Evolutionary conservation across 2,113 vertebrate genomes (phyloP), one percentile per base, ranked within the genome.

Genomic region (Corythoichthys intestinalis): DNA sequence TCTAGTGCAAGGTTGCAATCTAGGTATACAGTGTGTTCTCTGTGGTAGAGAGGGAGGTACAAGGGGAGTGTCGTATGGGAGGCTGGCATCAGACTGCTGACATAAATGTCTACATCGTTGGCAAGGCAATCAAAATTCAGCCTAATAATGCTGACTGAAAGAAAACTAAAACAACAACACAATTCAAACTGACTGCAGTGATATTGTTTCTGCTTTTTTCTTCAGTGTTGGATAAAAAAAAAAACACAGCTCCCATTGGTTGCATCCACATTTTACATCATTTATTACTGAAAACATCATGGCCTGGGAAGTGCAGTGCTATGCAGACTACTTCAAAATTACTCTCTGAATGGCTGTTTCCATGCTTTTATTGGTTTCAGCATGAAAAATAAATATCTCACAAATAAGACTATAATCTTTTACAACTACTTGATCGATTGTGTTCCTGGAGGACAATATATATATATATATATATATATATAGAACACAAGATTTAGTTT

Each of bases 81-180:
- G 34, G 39, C 75, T n/a, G 69, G 79, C 53, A 28, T 53, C 77
- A 75, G 83, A 87, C 70, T 88, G 80, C 85, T 90, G 86, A 88
- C 87, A 88, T 75, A 79, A 63, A 70, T 46, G 69, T 75, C 78
- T 49, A 79, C 77, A 66, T 70, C 67, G 69, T 80, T 73, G 67
- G 75, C 74, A 63, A 86, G 69, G 67, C 76, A 68, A 75, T 83
- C 69, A 77, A 85, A 91, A 92, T 87, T 75, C 81, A 71, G 86
- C 82, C 70, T 53, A 78, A 80, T 84, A 80, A 65, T 78, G 86
- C 83, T 82, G 82, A 86, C 74, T 47, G 72, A 76, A 78, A 82
- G 86, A 61, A 83, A 71, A 63, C 73, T 9, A 56, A 35, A 57
- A 13, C 4, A 57, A 9, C 20, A 28, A 28, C 20, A 14, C 14